Percentiles rank a stretch among this genome's conserved stretches.
These are phyloP conservation scores for Ichneumon xanthorius DNA, from an alignment of 2,888 invertebrate genomes.

Conservation along the genomic window DNA sequence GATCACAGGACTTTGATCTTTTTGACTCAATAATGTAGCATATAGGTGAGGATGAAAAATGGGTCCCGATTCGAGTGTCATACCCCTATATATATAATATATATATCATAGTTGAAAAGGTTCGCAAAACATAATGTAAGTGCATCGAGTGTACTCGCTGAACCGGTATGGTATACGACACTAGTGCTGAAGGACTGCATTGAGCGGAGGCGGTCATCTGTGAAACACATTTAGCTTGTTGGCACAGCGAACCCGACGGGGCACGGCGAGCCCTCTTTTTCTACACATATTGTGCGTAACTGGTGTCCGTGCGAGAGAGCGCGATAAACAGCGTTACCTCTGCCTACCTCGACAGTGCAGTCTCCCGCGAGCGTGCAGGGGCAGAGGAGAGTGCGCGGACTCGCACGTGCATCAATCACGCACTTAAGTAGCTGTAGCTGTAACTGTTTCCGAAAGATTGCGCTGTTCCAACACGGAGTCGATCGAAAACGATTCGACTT, in stretches of 20 bases:
- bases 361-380: not conserved
- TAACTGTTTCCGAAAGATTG: too few relatives aligned
- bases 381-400: conserved; percentile 21
- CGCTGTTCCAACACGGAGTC: too few relatives aligned
- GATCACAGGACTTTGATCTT: not conserved
- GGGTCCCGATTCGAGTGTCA: conserved; percentile 7
- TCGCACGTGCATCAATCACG: conserved; percentile 54
- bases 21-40: not conserved
- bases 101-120: conserved; percentile 33
- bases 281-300: conserved; percentile 56
- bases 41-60: conserved; percentile 9
- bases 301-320: conserved; percentile 56
- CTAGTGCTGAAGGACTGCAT: conserved; percentile 75
- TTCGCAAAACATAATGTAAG: conserved; percentile 47
- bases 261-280: conserved; percentile 73
- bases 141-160: conserved; percentile 63
- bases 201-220: conserved; percentile 83
- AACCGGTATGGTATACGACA: conserved; percentile 64
- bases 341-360: conserved; percentile 17
- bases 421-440: not conserved
- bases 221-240: conserved; percentile 85
- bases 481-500: too few relatives aligned
- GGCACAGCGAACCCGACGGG: conserved; percentile 83
- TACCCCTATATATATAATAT: not conserved
- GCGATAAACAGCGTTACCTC: conserved; percentile 40